Conservation (phyloP, 2,888 invertebrate species). For the Lasioglossum oenotherae region DNA sequence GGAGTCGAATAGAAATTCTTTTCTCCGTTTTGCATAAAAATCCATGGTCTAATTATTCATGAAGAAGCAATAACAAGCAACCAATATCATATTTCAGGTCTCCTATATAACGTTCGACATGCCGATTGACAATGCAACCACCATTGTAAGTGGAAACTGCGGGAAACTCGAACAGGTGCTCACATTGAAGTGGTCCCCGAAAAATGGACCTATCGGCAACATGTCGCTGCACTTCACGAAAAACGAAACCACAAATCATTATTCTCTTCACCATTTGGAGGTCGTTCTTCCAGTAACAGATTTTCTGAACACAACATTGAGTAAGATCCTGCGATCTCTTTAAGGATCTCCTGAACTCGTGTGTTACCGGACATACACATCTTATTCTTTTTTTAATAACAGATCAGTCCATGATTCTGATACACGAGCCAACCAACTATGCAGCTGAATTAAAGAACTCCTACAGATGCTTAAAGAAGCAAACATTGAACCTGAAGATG, state of each 20-base stretch:
- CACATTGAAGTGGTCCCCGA: conserved; percentile 80
- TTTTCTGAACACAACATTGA: conserved; percentile 79
- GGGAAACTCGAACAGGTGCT: conserved; percentile 79
- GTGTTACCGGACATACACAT: background rate
- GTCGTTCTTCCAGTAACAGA: conserved; percentile 75
- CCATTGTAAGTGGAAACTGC: conserved; percentile 83
- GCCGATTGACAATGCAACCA: conserved; percentile 82
- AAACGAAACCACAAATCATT: conserved; percentile 79
- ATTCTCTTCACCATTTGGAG: conserved; percentile 74
- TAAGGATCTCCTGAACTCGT: background rate
- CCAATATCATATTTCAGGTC: conserved; percentile 23
- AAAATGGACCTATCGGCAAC: conserved; percentile 12
- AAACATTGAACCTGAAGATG: conserved; percentile 86
- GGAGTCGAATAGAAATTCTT: background rate
- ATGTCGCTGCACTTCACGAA: conserved; percentile 84
- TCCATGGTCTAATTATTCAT: background rate
- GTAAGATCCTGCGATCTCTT: conserved; percentile 61
- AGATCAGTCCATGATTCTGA: conserved; percentile 83
- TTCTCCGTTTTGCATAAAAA: background rate
- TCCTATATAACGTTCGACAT: conserved; percentile 77
- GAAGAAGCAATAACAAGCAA: background rate
- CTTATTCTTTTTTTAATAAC: conserved; percentile 40
- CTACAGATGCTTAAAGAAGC: conserved; percentile 89
- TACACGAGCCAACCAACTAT: conserved; percentile 86
- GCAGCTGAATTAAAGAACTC: conserved; percentile 88